phyloP scores from a whole-genome alignment of 2,797 vertebrate genomes.

The Pipistrellus pygmaeus region DNA sequence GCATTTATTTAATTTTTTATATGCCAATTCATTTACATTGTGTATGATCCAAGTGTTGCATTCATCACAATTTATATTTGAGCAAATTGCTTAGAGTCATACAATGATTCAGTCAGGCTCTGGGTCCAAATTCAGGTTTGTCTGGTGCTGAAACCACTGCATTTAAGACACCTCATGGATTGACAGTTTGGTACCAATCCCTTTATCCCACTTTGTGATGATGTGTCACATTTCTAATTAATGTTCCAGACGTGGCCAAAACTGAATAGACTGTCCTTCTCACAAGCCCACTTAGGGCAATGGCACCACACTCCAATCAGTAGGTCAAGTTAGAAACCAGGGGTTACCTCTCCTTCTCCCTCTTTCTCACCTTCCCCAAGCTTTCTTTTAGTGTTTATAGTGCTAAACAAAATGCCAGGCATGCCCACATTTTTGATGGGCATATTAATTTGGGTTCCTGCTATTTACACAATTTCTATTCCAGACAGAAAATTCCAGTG shows the following conservation, averaged over 20 bases:
- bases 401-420: background rate
- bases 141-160: background rate
- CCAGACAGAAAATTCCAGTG: slow-evolving; percentile 28
- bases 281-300: background rate
- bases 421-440: background rate
- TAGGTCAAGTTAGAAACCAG: background rate
- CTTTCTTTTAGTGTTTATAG: background rate
- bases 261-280: background rate
- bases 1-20: background rate
- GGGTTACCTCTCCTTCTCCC: background rate
- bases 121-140: background rate
- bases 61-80: background rate
- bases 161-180: background rate
- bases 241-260: background rate
- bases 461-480: slow-evolving; percentile 16
- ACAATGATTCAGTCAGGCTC: background rate
- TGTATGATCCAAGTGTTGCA: background rate
- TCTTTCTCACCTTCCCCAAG: background rate
- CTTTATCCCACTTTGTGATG: background rate
- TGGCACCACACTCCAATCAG: background rate
- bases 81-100: slow-evolving; percentile 27
- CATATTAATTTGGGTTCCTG: background rate
- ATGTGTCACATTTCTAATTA: background rate
- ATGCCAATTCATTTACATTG: background rate
- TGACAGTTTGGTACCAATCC: background rate